Base-by-base conservation (phyloP, 92 coral and sea anemone genomes). In the Anthopleura xanthogrammica region DNA sequence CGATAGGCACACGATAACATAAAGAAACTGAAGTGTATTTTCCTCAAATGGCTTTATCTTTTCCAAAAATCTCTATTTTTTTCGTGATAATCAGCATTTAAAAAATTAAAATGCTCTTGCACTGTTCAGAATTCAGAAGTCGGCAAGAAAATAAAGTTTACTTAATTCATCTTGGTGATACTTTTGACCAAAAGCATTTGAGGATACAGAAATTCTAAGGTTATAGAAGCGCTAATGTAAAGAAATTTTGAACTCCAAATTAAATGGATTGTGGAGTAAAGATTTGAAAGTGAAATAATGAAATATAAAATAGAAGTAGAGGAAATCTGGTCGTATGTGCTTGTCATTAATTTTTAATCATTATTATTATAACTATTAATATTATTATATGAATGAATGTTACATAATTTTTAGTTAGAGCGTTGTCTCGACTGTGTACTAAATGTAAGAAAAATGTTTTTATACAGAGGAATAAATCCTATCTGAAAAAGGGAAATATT, bases 361-460 rank as follows among this genome's bases (percentile, higher is more conserved):
- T 83, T 42, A 75, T 74, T 52, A 60, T 74, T 72, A 82, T 23
- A 22, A 72, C 8, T 52, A 54, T 72, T 82, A 82, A 23, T 82
- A 72, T 74, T 58, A 75, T 68, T 41, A 83, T 60, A 75, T 73
- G 52, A 82, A 42, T 75, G 1, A 68, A 23, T 83, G 40, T 39
- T 79, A 58, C 41, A 52, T 58, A 62, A 40, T 20, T 76, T 52
- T 43, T 19, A 19, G 57, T 75, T 52, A 43, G 56, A 43, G 54
- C 55, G 22, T 9, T 76, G 82, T 58, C 71, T 62, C 82, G 23
- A 77, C 29, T 12, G 60, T 75, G 86, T 83, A 54, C 17, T 39
- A 74, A 83, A 83, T 75, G 86, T 83, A 82, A 82, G 85, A 82
- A 68, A 24, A 81, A 82, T 71, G 85, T 74, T 83, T 83, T 83